phyloP scores from a whole-genome alignment of 2,888 invertebrate species.

The Cheilosia variabilis region DNA sequence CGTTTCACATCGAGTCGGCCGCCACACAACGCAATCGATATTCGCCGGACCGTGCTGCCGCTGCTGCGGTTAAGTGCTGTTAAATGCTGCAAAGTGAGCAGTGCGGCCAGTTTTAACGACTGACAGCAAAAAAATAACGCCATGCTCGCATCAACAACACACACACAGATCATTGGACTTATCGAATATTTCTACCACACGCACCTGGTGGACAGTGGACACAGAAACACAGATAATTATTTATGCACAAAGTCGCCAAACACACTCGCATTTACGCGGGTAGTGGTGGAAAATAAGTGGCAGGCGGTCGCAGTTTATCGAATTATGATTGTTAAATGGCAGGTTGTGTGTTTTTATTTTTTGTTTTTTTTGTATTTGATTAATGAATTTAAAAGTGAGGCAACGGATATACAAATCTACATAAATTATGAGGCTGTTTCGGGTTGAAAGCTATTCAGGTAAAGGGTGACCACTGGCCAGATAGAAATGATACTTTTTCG shows the following conservation, averaged over 20 bases:
- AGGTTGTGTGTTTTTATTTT: neutral
- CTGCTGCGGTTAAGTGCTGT: constrained; percentile 48
- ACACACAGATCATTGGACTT: constrained; percentile 55
- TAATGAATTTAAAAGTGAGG: neutral
- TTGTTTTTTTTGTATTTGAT: neutral
- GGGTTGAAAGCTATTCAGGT: no score
- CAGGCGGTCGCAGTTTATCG: constrained; percentile 19
- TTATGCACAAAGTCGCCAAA: constrained; percentile 48
- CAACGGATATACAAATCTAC: neutral
- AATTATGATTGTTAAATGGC: constrained; percentile 25
- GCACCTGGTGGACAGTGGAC: constrained; percentile 39
- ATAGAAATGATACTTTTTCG: no score
- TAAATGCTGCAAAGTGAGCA: constrained; percentile 31
- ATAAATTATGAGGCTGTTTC: neutral
- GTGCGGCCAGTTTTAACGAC: neutral
- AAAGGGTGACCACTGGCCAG: neutral
- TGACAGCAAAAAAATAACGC: neutral
- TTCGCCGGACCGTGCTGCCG: constrained; percentile 38
- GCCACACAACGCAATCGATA: constrained; percentile 45
- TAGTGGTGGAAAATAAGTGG: neutral
- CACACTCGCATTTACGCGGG: neutral
- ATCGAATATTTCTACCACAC: constrained; percentile 57
- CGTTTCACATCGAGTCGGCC: neutral
- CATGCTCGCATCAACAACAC: constrained; percentile 53
- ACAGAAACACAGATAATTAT: constrained; percentile 58